Evolutionary conservation across 2,888 invertebrate species (phyloP), one percentile per base, ranked within the genome.

Genomic region (Anoncus sp.): DNA sequence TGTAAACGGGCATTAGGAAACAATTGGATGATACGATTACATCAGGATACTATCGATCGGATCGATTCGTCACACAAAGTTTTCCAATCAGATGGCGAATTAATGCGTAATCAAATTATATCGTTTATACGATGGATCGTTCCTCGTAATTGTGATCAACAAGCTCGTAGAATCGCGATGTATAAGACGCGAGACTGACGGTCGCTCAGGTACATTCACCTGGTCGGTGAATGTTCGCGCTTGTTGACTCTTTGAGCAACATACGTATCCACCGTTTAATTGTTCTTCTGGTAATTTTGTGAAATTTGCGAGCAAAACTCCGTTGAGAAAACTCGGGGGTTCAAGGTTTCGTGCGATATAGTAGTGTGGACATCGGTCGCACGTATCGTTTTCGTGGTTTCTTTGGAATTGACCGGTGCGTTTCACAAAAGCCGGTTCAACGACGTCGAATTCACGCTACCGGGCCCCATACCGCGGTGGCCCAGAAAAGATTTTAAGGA

Each of bases 201-300:
- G 63, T 51, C 53, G 38, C 51, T 51, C 40, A 69, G 63, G 75
- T 72, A 63, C 79, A 69, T 75, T 79, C 71, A 79, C 72, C 79
- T 22, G 47, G 63, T 31, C 27, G 63, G 67, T 69, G 57, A 72
- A 72, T 27, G 79, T 67, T 69, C 57, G 22, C 65, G 45, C 35
- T 57, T 38, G 49, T 45, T 18, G 16, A 67, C 35, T 63, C 55
- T 63, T 43, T 45, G 35, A 59, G 62, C 51, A 53, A 22, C 67
- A 43, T 51, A 47, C 12, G 16, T 43, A 24, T 60, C 22, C 49
- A 6, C 53, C 14, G 22, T n/a, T 71, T 51, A 65, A 62, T 71
- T 62, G 47, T 71, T 55, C 14, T 43, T 20, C 35, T 43, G 43
- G 20, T 14, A 62, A 57, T 60, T 71, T 49, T 20, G 16, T 66